Base-by-base conservation (phyloP, 2,888 invertebrate species). In the Cremastinae sp. region DNA sequence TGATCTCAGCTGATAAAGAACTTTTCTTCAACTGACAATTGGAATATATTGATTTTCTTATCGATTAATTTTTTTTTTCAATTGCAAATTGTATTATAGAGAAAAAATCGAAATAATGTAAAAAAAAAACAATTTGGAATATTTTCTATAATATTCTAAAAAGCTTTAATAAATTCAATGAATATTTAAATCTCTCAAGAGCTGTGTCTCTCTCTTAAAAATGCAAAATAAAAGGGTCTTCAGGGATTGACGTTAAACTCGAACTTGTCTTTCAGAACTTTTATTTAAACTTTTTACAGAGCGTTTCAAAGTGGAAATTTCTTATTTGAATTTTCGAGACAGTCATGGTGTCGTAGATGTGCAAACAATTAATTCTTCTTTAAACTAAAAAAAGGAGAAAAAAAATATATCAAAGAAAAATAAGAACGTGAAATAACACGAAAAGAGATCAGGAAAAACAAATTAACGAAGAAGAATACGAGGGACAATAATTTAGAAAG, bases 371-470 rank as follows among this genome's bases (percentile, higher is more conserved):
- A 61, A 49, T 14, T 54, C 58, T 36, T 41, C 22, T 9, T 41
- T 41, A 12, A 14, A 22, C 38, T 10, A 41, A n/a, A 28, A 49
- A 22, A 38, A 9, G n/a, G n/a, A n/a, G n/a, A n/a, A n/a, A n/a
- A n/a, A n/a, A n/a, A n/a, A n/a, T n/a, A n/a, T n/a, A n/a, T n/a
- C n/a, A n/a, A n/a, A n/a, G n/a, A n/a, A n/a, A n/a, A 28, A 22
- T 12, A 9, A 41, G 18, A 8, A 12, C 9, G 1, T 9, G 38
- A 36, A 38, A 62, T 56, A 61, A 47, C 56, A 56, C 10, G 22
- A 66, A 59, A 7, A 22, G 51, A 16, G 36, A 14, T 54, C 66
- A 54, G 53, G 51, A 58, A 36, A 43, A 14, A n/a, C 12, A 14
- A 28, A 43, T 56, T 28, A 43, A 62, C 16, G 34, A 34, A 38